Percentiles rank a stretch among this genome's conserved stretches.
phyloP scores from a whole-genome alignment of 2,113 vertebrate species.

The Ciconia boyciana region DNA sequence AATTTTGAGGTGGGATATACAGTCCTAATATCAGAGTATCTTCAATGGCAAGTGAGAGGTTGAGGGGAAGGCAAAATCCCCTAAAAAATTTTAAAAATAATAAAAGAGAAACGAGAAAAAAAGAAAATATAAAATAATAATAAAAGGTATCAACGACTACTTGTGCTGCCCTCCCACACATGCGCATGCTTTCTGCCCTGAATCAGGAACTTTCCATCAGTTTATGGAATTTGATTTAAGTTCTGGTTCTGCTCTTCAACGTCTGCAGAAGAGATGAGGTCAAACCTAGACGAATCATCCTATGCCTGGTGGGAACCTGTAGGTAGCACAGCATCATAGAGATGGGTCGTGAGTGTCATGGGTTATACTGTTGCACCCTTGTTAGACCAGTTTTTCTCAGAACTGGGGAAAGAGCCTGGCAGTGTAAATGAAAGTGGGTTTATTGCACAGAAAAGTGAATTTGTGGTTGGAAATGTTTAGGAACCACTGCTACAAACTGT shows the following conservation, averaged over 20 bases:
- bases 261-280: neutral
- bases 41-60: neutral
- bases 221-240: neutral
- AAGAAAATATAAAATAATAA: no score
- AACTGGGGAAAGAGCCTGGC: neutral
- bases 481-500: neutral
- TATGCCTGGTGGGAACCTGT: neutral
- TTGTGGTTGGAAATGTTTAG: neutral
- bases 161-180: neutral
- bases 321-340: neutral
- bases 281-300: neutral
- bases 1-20: neutral
- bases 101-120: neutral
- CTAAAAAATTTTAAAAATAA: neutral
- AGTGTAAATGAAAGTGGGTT: neutral
- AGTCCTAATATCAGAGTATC: no score
- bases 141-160: neutral
- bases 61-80: neutral
- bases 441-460: neutral
- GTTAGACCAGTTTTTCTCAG: neutral
- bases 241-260: neutral
- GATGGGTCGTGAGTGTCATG: neutral
- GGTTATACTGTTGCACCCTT: neutral
- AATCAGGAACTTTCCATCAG: neutral
- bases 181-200: rapidly evolving